phyloP scores from a whole-genome alignment of 2,797 vertebrate genomes.

The Enteromius trimaculatus region DNA sequence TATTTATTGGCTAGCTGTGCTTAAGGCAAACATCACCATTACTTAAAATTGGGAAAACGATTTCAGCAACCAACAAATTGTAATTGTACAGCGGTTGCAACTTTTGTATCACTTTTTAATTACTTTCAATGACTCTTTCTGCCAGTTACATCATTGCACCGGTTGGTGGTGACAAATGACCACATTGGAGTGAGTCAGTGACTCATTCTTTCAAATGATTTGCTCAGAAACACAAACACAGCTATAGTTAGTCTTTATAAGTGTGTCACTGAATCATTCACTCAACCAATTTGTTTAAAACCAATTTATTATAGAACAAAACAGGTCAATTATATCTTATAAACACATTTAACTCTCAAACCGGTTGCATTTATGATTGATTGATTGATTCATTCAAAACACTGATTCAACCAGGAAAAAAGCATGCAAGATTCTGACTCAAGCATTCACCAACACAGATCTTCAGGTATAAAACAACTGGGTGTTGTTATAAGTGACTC shows the following conservation, averaged over 20 bases:
- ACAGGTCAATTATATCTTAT: not conserved
- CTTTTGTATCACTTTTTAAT: not conserved
- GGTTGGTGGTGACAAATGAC: not conserved
- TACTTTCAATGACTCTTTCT: not conserved
- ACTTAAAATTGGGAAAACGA: not conserved
- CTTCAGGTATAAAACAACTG: not conserved
- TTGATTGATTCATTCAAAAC: not conserved
- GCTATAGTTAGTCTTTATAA: not conserved
- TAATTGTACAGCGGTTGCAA: not conserved
- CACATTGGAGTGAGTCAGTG: not conserved
- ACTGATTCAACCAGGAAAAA: not conserved
- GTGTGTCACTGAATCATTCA: not conserved
- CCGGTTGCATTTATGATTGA: not conserved
- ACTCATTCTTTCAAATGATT: not conserved
- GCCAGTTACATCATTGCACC: not conserved
- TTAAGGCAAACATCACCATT: not conserved
- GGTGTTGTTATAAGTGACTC: not conserved
- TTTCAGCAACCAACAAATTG: not conserved
- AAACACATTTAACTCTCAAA: not conserved
- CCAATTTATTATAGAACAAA: not conserved
- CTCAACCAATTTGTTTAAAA: not conserved
- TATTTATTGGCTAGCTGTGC: not conserved
- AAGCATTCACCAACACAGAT: not conserved
- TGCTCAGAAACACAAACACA: not conserved
- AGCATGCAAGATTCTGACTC: not conserved